phyloP scores from a whole-genome alignment of 2,113 vertebrate species.

The Noturus placidus region DNA sequence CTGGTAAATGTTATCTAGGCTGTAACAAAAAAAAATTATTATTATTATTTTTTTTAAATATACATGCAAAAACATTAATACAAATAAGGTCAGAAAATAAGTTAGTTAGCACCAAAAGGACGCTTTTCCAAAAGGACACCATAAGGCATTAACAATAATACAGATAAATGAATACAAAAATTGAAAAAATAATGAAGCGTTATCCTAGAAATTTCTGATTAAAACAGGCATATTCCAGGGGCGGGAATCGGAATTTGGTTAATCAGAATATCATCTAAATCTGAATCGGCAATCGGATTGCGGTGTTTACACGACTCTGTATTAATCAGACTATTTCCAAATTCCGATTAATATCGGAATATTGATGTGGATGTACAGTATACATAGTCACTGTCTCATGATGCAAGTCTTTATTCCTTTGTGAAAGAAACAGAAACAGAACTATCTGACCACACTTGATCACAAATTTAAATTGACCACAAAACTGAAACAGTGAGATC shows the following conservation, averaged over 20 bases:
- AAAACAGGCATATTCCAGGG: no score
- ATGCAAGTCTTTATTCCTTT: neutral
- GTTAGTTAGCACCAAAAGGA: neutral
- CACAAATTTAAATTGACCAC: neutral
- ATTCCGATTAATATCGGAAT: no score
- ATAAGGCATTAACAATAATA: neutral
- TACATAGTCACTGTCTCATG: neutral
- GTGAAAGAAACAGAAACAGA: neutral
- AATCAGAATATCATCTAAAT: no score
- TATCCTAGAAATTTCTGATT: neutral
- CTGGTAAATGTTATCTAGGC: neutral
- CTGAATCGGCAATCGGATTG: no score
- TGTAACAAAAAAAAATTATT: neutral
- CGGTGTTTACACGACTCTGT: no score
- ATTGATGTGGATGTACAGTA: no score
- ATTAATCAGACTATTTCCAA: no score
- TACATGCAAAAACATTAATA: neutral
- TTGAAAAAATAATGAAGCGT: neutral
- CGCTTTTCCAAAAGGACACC: neutral
- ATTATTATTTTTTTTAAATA: neutral
- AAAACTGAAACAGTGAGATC: neutral
- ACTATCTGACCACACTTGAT: no score
- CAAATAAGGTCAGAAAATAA: neutral
- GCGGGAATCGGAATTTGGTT: no score
- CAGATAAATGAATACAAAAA: neutral